Percentiles rank a stretch among this genome's conserved stretches.
Conservation (phyloP, 2,888 invertebrate genomes). For the Cosmorhoe ocellata region DNA sequence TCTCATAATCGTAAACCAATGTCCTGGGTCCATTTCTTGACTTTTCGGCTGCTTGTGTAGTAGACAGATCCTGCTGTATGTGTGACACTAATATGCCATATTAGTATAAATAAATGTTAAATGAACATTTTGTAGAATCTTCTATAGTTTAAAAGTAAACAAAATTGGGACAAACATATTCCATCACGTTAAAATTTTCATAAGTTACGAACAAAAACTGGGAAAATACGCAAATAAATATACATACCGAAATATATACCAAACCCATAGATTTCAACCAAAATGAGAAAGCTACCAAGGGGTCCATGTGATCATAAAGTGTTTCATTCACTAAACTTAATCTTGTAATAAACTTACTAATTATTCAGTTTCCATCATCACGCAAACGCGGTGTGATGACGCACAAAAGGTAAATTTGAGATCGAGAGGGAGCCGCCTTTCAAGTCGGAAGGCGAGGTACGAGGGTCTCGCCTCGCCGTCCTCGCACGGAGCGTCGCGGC, state of each 20-base stretch:
- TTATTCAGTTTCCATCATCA: constrained; percentile 48
- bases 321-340: constrained; percentile 47
- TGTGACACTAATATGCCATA: no score
- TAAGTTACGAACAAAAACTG: constrained; percentile 6
- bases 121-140: not conserved
- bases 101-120: no score
- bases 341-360: constrained; percentile 67
- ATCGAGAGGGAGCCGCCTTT: constrained; percentile 58
- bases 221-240: constrained; percentile 11
- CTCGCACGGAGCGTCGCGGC: constrained; percentile 43
- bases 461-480: constrained; percentile 41
- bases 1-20: constrained; percentile 6
- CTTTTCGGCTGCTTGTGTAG: not conserved
- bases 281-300: constrained; percentile 21
- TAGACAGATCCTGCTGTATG: constrained; percentile 5
- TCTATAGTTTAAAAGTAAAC: not conserved
- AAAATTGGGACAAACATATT: no score
- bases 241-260: constrained; percentile 15
- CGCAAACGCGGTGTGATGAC: constrained; percentile 39
- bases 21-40: not conserved
- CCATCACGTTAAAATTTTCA: no score
- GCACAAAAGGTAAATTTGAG: constrained; percentile 60
- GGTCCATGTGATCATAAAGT: constrained; percentile 29
- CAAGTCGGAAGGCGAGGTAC: constrained; percentile 52
- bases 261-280: constrained; percentile 8